Conservation (phyloP, 2,888 invertebrate species). For the Epistrophe grossulariae region DNA sequence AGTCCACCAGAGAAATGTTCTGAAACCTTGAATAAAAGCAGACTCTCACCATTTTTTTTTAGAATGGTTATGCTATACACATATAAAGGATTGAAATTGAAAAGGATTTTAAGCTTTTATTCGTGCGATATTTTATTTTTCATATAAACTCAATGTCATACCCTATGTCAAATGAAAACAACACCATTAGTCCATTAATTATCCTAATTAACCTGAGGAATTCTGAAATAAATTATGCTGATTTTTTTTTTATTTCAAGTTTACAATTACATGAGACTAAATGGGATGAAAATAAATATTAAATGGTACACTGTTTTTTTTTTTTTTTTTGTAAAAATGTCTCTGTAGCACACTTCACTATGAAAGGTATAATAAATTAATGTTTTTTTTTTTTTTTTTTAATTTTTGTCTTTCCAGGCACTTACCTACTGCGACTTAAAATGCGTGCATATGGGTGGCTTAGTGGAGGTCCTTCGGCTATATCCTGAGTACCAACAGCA, state of each 20-base stretch:
- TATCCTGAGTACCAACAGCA: constrained; percentile 98
- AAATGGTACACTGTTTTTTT: neutral
- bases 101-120: neutral
- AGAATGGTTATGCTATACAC: neutral
- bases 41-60: neutral
- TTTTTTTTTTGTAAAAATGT: too few relatives aligned
- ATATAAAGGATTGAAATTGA: neutral
- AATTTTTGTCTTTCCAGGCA: constrained; percentile 85
- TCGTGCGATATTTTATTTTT: neutral
- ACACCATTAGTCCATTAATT: constrained; percentile 1
- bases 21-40: neutral
- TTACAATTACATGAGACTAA: too few relatives aligned
- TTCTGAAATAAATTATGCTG: neutral
- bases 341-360: neutral
- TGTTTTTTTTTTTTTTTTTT: neutral
- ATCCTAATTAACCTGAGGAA: constrained; percentile 16
- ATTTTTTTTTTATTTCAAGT: neutral
- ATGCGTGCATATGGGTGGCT: constrained; percentile 95
- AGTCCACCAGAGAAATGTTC: neutral
- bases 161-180: constrained; percentile 4
- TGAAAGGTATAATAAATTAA: neutral
- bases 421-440: constrained; percentile 98
- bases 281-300: constrained; percentile 1
- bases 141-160: neutral
- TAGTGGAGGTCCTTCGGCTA: constrained; percentile 93